Conservation (phyloP, 2,113 vertebrate genomes). For the Melanerpes formicivorus region DNA sequence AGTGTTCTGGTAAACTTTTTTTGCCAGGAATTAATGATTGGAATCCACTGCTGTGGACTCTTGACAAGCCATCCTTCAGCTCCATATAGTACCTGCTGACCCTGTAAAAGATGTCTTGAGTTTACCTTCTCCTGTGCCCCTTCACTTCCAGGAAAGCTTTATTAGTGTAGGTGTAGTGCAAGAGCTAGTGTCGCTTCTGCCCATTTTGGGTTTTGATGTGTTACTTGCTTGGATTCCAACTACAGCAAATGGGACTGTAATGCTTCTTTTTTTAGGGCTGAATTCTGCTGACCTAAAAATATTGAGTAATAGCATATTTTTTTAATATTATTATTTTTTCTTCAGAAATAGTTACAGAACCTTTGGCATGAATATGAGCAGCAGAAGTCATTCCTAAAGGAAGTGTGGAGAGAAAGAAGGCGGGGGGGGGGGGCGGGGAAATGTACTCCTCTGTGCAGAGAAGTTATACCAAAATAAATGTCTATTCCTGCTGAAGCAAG, state of each 20-base stretch:
- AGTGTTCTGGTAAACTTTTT: neutral
- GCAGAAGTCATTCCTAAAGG: neutral
- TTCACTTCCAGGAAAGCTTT: neutral
- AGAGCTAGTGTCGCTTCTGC: neutral
- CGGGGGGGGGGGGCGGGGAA: no score
- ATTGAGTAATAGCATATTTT: conserved; percentile 2
- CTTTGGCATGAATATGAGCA: neutral
- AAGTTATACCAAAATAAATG: neutral
- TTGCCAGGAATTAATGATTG: neutral
- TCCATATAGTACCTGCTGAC: neutral
- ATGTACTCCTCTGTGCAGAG: neutral
- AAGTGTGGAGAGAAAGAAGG: neutral
- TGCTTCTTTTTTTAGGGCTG: neutral
- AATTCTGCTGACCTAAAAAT: conserved; percentile 37
- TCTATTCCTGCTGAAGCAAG: neutral
- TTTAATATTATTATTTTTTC: neutral
- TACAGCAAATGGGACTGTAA: neutral
- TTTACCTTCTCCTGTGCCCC: neutral
- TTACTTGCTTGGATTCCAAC: neutral
- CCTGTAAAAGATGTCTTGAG: neutral
- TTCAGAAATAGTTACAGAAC: conserved; percentile 18
- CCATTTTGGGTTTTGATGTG: neutral
- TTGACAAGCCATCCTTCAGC: neutral
- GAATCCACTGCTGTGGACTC: neutral
- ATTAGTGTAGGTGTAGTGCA: neutral